Percentiles rank a stretch among this genome's conserved stretches.
These are phyloP conservation scores for Apotomis turbidana DNA, from an alignment of 2,888 invertebrate species.

Conservation along the genomic window DNA sequence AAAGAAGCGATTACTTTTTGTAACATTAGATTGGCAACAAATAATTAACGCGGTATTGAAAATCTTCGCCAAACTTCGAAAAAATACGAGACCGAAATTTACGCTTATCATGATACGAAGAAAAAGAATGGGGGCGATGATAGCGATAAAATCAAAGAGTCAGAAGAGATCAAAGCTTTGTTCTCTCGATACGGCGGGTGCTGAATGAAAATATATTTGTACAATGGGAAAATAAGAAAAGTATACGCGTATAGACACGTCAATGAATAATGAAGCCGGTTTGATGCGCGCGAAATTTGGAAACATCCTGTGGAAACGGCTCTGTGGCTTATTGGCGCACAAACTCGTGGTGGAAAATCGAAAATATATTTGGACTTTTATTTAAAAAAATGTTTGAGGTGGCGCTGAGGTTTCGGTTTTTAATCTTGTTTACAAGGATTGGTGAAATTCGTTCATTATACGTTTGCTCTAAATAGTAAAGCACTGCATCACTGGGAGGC, in stretches of 20 bases:
- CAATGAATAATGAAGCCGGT: constrained; percentile 24
- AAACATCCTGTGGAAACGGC: not conserved
- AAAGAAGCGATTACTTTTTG: too few species aligned
- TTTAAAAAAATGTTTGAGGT: too few species aligned
- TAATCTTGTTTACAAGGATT: too few species aligned
- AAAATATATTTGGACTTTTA: not conserved
- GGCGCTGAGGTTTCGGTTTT: not conserved
- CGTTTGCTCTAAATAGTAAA: too few species aligned
- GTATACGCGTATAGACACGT: constrained; percentile 10
- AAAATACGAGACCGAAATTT: constrained; percentile 16
- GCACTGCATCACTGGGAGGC: too few species aligned
- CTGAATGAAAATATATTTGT: constrained; percentile 39
- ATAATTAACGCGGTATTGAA: constrained; percentile 16
- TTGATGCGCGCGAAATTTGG: constrained; percentile 10
- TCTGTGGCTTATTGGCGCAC: constrained; percentile 10
- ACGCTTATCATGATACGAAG: constrained; percentile 34
- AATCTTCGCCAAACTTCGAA: constrained; percentile 6
- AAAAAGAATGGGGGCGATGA: constrained; percentile 39
- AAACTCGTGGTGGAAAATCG: not conserved
- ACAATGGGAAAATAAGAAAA: constrained; percentile 28
- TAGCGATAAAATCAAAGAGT: constrained; percentile 41
- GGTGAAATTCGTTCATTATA: too few species aligned
- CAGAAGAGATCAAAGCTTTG: constrained; percentile 39
- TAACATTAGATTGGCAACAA: not conserved
- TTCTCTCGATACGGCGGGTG: constrained; percentile 32